Conservation (phyloP, 2,797 vertebrate species). For the Neopelma chrysocephalum region DNA sequence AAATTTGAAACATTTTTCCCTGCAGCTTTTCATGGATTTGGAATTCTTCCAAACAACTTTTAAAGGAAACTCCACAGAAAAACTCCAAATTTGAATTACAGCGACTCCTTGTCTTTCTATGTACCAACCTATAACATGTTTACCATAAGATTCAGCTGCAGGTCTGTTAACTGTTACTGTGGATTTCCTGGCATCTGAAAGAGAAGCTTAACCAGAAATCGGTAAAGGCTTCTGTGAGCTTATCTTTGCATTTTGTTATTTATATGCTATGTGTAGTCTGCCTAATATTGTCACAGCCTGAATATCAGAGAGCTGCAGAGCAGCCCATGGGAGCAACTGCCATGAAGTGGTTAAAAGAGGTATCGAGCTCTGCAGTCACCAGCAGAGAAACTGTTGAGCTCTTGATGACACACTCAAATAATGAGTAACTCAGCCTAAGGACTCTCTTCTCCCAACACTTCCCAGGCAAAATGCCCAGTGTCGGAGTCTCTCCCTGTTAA, state of each 20-base stretch:
- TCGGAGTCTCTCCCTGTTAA: not conserved
- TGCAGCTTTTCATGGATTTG: not conserved
- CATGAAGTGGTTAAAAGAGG: not conserved
- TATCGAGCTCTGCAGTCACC: not conserved
- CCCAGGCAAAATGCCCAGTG: not conserved
- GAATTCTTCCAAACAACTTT: not conserved
- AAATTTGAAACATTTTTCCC: not conserved
- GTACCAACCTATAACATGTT: not conserved
- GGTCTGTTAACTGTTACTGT: not conserved
- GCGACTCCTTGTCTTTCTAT: not conserved
- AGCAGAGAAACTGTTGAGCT: not conserved
- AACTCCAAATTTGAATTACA: not conserved
- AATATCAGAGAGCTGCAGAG: not conserved
- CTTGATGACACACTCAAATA: not conserved
- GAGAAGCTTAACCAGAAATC: not conserved
- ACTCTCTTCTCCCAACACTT: not conserved
- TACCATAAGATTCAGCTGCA: not conserved
- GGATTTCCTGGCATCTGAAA: not conserved
- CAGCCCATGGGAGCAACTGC: not conserved
- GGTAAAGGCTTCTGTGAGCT: not conserved
- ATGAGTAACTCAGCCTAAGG: not conserved
- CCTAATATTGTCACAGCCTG: not conserved
- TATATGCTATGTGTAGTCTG: not conserved
- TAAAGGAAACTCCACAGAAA: not conserved
- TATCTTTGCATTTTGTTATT: not conserved